Base-by-base conservation (phyloP, 2,888 invertebrate genomes). In the Cataglyphis rosenhaueri region DNA sequence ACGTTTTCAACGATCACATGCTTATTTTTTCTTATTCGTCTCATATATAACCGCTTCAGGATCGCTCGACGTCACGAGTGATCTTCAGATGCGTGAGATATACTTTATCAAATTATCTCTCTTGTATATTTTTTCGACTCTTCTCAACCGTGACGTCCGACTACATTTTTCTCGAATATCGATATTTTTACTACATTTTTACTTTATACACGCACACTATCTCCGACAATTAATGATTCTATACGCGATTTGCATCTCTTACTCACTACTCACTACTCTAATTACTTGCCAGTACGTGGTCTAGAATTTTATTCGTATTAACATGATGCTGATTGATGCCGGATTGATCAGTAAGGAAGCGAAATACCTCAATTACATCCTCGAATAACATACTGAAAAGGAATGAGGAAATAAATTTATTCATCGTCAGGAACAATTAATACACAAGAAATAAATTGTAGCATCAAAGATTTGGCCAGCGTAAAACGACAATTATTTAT, bases 241-340 rank as follows among this genome's bases (percentile, higher is more conserved):
- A 82, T 25, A 25, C 81, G 75, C 84, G 76, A 82, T 86, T 87
- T 86, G 91, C 90, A 89, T 25, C 25, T 25, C 29, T 1, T 29
- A 29, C 29, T 2, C 29, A 29, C 29, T 29, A 29, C 29, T 92
- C 91, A 89, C 88, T 91, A 87, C 89, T 92, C 92, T 92, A 92
- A 92, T 92, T 92, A 92, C 90, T 90, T 91, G 92, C 92, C 92
- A 91, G 90, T 91, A 89, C 90, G 91, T 85, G 89, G 88, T 86
- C 87, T 84, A 84, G 85, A 84, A 88, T 89, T 35, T 35, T 87
- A 90, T 88, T 85, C 87, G 88, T 90, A 91, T 90, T 91, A 91
- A 89, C 90, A 90, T 91, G 90, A 1, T 90, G 87, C 88, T 89
- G 91, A 91, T 91, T 91, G 21, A 21, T 21, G 90, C 89, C 81